Conservation (phyloP, 2,888 invertebrate genomes). For the Scaptodrosophila latifasciaeformis region DNA sequence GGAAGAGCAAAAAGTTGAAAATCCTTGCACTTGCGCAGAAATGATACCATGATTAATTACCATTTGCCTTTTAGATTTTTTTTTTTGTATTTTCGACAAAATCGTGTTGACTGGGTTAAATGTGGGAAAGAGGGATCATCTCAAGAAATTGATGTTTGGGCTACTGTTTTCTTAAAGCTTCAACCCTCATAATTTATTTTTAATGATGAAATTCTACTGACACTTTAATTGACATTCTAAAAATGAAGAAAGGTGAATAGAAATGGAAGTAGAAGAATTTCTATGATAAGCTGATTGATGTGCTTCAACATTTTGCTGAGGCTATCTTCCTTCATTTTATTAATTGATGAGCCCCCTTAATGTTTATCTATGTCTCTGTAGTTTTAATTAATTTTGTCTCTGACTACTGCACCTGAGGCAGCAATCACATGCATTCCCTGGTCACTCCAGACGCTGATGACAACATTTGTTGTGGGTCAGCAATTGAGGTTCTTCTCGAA, state of each 20-base stretch:
- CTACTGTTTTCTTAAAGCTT: slow-evolving; percentile 45
- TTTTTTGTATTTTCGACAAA: too few species aligned
- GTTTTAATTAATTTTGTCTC: slow-evolving; percentile 12
- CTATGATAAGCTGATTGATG: slow-evolving; percentile 64
- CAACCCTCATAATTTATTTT: slow-evolving; percentile 61
- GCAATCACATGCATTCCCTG: background rate
- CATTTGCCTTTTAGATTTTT: too few species aligned
- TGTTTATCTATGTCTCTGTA: too few species aligned
- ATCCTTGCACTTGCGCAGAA: slow-evolving; percentile 37
- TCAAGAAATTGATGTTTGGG: slow-evolving; percentile 12
- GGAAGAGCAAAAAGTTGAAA: slow-evolving; percentile 36
- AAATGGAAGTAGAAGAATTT: slow-evolving; percentile 42
- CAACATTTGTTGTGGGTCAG: slow-evolving; percentile 64
- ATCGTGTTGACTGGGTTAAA: too few species aligned
- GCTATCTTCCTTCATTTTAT: slow-evolving; percentile 35
- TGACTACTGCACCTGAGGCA: background rate
- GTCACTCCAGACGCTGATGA: slow-evolving; percentile 46
- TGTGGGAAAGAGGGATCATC: too few species aligned
- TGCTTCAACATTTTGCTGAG: slow-evolving; percentile 17
- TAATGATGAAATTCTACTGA: slow-evolving; percentile 50
- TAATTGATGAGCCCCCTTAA: slow-evolving; percentile 50
- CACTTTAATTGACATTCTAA: slow-evolving; percentile 60
- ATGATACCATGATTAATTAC: slow-evolving; percentile 44
- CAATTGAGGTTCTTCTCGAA: slow-evolving; percentile 5
- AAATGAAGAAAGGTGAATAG: slow-evolving; percentile 1